Base-by-base conservation (phyloP, 2,797 vertebrate species). In the Syndactyla subalaris region DNA sequence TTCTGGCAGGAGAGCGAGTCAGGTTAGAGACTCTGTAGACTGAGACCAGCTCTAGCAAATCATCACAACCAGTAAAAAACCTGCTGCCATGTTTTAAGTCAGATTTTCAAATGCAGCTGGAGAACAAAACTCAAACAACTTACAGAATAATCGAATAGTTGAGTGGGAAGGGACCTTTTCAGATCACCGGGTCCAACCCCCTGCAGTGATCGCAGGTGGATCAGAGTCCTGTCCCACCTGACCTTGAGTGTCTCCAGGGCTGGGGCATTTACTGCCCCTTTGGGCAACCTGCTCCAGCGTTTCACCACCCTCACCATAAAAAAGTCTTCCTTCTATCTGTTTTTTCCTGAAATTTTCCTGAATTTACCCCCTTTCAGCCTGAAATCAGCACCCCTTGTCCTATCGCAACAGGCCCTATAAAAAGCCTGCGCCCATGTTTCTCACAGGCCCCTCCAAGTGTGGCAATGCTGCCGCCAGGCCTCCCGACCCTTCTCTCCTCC, bases 121-220 rank as follows among this genome's bases (percentile, higher is more conserved):
- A 45, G 88, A 85, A 79, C 3, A 3, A 17, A 65, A 36, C 49
- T 87, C 0, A 0, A 58, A 66, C 19, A 76, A 23, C 7, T 66
- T 46, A 29, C 0, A n/a, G 7, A 73, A 32, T 27, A 17, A 39
- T 0, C 55, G 48, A 72, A 48, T 2, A 4, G 7, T 19, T 58
- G 14, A 14, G 22, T 3, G 52, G 34, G 18, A 85, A 72, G 3
- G 2, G 22, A 32, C 30, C 7, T 72, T 58, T 48, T 36, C 30
- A 75, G 41, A 12, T 20, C 41, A 41, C 2, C 27, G 15, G 54
- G 14, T 16, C 11, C 11, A n/a, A 3, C 1, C 2, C 39, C 20
- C 34, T 18, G 21, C 23, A 15, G 10, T 2, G 4, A 20, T 12
- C 19, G 61, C 24, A 11, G 17, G 17, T 1, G 74, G n/a, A 54